A percentile compares a stretch with the other conserved stretches of the same genome.
phyloP scores from a whole-genome alignment of 1,140 invertebrate genomes.

The Drosophila pallidifrons region DNA sequence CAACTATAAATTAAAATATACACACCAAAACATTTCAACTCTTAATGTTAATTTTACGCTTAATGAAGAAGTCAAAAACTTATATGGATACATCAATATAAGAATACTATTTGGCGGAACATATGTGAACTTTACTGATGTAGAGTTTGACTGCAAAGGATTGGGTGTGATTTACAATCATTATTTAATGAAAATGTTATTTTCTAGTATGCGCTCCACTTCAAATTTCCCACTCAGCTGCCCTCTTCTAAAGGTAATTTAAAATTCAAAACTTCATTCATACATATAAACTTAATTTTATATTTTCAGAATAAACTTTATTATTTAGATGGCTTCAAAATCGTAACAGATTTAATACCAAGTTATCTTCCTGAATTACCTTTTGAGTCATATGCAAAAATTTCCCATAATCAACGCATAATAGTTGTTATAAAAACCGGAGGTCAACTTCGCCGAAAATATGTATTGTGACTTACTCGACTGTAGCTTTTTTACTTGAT shows the following conservation, averaged over 20 bases:
- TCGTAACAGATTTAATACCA: too few species aligned
- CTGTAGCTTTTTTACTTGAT: too few species aligned
- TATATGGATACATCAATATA: neutral
- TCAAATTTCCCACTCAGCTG: slow-evolving; percentile 7
- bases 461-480: too few species aligned
- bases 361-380: too few species aligned
- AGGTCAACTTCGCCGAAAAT: neutral
- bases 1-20: too few species aligned
- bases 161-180: neutral
- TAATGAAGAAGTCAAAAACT: neutral
- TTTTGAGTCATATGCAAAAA: too few species aligned
- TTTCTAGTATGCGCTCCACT: neutral
- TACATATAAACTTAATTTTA: too few species aligned
- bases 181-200: neutral
- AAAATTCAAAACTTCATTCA: too few species aligned
- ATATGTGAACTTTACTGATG: neutral
- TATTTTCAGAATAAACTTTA: too few species aligned
- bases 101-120: neutral
- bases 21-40: neutral
- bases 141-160: neutral
- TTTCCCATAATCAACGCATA: too few species aligned
- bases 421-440: too few species aligned
- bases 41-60: neutral
- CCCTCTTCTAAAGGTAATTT: slow-evolving; percentile 7
- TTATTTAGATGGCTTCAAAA: too few species aligned